Percentiles rank a stretch among this genome's conserved stretches.
Evolutionary conservation across 2,113 vertebrate genomes (phyloP).

Genomic region (Oreochromis spilurus): DNA sequence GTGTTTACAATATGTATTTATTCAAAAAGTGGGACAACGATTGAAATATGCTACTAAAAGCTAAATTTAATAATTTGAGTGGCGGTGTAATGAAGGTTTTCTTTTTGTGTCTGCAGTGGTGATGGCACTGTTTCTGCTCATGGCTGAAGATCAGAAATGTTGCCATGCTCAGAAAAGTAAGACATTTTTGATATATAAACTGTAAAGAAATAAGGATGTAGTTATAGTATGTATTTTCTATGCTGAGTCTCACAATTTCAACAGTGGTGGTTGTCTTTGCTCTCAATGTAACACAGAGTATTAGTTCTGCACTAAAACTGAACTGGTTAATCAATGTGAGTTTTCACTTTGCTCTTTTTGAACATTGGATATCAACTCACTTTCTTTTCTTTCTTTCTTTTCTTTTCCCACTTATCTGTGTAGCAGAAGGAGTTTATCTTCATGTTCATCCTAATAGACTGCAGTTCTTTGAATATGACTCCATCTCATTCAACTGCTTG

Average conservation of each 20-base stretch:
- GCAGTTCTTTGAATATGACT: not conserved
- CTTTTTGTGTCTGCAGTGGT: not conserved
- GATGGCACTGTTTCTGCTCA: not conserved
- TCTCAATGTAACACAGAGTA: not conserved
- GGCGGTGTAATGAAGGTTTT: not conserved
- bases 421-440: not conserved
- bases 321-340: not conserved
- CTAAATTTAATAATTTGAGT: not conserved
- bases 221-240: not conserved
- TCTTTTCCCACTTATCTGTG: not conserved
- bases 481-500: not conserved
- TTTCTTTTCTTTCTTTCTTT: not conserved
- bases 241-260: not conserved
- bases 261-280: not conserved
- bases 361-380: not conserved
- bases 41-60: not conserved
- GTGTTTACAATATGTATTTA: not conserved
- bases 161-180: not conserved
- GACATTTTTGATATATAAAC: not conserved
- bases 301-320: rapidly evolving
- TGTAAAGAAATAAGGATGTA: not conserved
- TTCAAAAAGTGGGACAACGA: not conserved
- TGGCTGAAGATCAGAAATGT: not conserved
- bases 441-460: rapidly evolving
- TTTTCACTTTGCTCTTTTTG: not conserved